Evolutionary conservation across 2,113 vertebrate genomes (phyloP).

Genomic region (Laterallus jamaicensis): DNA sequence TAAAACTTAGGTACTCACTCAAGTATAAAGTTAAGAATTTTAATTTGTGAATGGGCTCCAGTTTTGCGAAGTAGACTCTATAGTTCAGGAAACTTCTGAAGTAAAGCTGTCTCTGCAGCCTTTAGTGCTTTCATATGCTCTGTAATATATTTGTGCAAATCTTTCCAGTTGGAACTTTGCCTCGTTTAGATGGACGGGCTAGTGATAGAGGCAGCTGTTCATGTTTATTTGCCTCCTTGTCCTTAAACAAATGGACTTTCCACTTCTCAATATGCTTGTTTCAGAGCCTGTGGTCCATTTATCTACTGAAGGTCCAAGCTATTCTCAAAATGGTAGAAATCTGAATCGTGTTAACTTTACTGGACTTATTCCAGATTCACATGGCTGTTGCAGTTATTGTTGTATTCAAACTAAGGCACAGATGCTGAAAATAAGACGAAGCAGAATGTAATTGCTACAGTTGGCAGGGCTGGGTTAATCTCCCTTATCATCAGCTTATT

Average conservation of each 20-base stretch:
- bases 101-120: neutral
- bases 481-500: neutral
- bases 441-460: neutral
- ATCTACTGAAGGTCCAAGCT: neutral
- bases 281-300: neutral
- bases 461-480: neutral
- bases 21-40: neutral
- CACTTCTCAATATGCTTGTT: neutral
- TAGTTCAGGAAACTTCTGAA: neutral
- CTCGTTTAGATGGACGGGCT: neutral
- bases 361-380: neutral
- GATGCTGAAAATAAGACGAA: neutral
- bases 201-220: conserved; percentile 17
- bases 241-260: neutral
- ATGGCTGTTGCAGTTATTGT: neutral
- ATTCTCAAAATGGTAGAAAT: neutral
- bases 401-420: neutral
- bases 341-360: neutral
- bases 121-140: neutral
- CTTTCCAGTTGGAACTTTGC: neutral
- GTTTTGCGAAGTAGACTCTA: neutral
- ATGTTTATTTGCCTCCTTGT: conserved; percentile 9
- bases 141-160: neutral
- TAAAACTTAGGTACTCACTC: neutral
- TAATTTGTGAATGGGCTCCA: neutral